Evolutionary conservation across 2,888 invertebrate genomes (phyloP).

Genomic region (Noctua comes): DNA sequence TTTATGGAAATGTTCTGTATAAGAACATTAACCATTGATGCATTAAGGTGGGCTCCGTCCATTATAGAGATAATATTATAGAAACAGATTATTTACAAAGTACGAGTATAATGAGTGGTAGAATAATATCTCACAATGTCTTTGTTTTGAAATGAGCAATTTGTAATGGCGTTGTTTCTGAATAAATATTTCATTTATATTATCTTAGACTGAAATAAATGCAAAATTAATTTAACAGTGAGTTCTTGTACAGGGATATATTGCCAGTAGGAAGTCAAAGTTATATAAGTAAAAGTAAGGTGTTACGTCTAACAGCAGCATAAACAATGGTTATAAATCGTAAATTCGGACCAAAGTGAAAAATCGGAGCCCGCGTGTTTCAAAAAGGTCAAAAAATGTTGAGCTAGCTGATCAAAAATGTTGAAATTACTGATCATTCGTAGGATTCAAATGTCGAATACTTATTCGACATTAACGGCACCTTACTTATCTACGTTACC

Average conservation of each 20-base stretch:
- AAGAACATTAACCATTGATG: conserved; percentile 68
- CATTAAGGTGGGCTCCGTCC: conserved; percentile 62
- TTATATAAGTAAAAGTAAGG: background rate
- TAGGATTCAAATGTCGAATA: background rate
- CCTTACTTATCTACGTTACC: background rate
- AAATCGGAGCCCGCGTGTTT: background rate
- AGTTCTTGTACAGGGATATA: background rate
- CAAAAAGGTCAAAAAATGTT: background rate
- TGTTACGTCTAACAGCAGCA: background rate
- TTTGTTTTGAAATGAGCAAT: conserved; percentile 28
- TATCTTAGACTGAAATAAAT: background rate
- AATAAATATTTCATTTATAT: conserved; percentile 17
- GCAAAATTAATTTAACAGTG: background rate
- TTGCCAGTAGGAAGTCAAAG: background rate
- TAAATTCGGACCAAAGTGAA: background rate
- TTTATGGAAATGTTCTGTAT: conserved; percentile 76
- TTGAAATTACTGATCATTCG: background rate
- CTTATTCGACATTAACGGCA: background rate
- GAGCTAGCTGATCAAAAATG: background rate
- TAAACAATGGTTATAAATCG: background rate
- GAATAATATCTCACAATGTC: conserved; percentile 21
- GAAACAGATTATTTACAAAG: conserved; percentile 50
- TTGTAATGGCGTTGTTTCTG: conserved; percentile 17
- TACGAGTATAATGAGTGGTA: conserved; percentile 15
- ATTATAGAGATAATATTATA: conserved; percentile 47